Conservation (phyloP, 92 coral and sea anemone species). For the Palythoa heliodiscus region DNA sequence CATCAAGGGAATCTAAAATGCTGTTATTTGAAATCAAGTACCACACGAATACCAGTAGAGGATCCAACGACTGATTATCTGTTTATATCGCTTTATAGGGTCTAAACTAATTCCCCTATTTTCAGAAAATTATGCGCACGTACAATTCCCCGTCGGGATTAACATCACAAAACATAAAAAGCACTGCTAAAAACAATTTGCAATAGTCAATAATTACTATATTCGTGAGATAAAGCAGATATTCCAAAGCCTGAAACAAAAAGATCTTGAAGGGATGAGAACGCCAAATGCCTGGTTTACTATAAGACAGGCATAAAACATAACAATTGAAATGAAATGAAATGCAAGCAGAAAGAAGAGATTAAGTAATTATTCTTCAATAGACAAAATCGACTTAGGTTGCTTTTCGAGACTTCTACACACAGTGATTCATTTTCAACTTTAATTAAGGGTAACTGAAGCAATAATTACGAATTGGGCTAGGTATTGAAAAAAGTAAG, state of each 20-base stretch:
- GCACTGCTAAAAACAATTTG: not conserved
- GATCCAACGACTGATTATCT: not conserved
- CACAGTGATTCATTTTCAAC: no score
- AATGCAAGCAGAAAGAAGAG: no score
- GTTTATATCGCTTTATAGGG: not conserved
- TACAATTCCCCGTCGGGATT: conserved; percentile 8
- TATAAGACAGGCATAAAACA: no score
- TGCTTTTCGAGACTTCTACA: no score
- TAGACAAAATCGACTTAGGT: no score
- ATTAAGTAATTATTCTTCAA: no score
- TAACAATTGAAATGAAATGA: no score
- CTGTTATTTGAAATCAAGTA: not conserved
- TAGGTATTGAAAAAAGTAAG: no score
- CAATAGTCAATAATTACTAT: not conserved
- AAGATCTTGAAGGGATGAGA: not conserved
- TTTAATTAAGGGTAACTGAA: no score
- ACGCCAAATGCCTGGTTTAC: not conserved
- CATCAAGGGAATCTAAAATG: not conserved
- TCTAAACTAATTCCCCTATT: not conserved
- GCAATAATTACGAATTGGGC: no score
- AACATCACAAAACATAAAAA: not conserved
- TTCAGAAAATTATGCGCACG: not conserved
- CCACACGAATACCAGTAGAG: not conserved
- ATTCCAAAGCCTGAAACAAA: not conserved
- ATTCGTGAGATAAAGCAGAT: not conserved